These are phyloP conservation scores for Xiphydria camelus DNA, from an alignment of 2,888 invertebrate species.

Conservation along the genomic window DNA sequence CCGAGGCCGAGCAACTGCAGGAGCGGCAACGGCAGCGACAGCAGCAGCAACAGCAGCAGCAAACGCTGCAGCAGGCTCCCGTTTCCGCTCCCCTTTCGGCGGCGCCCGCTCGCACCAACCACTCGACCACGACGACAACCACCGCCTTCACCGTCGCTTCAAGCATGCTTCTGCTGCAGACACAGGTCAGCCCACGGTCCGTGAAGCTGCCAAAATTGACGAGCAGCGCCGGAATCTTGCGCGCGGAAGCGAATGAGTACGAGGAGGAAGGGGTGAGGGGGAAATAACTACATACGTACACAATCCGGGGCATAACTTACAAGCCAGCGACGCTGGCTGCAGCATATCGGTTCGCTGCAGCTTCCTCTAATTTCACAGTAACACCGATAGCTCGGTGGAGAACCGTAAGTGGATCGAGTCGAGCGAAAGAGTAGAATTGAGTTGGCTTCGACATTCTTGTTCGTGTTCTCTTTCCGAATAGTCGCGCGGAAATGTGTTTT, in stretches of 20 bases:
- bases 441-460: too few relatives aligned
- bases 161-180: conserved; percentile 94
- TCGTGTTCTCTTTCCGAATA: too few relatives aligned
- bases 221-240: too few relatives aligned
- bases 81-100: conserved; percentile 62
- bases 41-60: conserved; percentile 8
- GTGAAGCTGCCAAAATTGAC: too few relatives aligned
- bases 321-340: too few relatives aligned
- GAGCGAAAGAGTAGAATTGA: too few relatives aligned
- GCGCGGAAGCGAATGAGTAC: background rate
- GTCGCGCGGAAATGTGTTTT: too few relatives aligned
- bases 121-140: conserved; percentile 62
- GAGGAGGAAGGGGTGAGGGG: background rate
- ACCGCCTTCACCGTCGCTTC: conserved; percentile 66
- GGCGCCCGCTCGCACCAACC: conserved; percentile 62
- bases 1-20: conserved; percentile 42
- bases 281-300: background rate
- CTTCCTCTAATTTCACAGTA: too few relatives aligned
- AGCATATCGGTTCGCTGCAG: too few relatives aligned
- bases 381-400: too few relatives aligned
- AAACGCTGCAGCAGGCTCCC: conserved; percentile 33
- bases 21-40: conserved; percentile 33
- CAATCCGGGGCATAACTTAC: too few relatives aligned
- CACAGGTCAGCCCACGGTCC: conserved; percentile 77
- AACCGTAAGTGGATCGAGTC: too few relatives aligned